phyloP scores from a whole-genome alignment of 2,797 vertebrate species.

The Etheostoma nigrum region DNA sequence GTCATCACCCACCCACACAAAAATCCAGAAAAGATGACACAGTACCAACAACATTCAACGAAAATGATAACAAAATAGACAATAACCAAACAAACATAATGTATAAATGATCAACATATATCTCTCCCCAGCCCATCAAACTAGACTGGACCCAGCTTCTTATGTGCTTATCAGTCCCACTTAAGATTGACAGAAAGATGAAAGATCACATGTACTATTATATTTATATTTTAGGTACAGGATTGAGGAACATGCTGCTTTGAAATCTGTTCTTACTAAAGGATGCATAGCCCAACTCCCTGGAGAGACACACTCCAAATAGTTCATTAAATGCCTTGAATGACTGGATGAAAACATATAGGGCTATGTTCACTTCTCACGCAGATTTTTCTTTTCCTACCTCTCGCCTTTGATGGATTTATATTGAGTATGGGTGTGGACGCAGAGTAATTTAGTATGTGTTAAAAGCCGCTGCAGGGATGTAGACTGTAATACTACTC shows the following conservation, averaged over 20 bases:
- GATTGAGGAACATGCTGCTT: conserved; percentile 54
- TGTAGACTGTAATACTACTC: conserved; percentile 66
- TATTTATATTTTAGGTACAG: conserved; percentile 36
- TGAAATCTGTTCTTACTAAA: conserved; percentile 36
- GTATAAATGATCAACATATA: no score
- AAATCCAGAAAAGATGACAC: no score
- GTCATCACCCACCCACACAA: no score
- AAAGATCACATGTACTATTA: conserved; percentile 57
- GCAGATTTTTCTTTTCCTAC: conserved; percentile 36
- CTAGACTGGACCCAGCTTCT: no score
- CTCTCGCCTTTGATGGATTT: conserved; percentile 73
- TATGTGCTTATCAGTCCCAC: no score
- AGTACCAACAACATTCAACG: no score
- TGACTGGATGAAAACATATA: conserved; percentile 66
- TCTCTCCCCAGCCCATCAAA: no score
- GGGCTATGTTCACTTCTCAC: conserved; percentile 43
- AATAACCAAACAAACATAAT: no score
- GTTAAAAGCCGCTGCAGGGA: conserved; percentile 75
- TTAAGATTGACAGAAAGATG: conserved; percentile 18
- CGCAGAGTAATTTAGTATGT: conserved; percentile 73
- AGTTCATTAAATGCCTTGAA: conserved; percentile 61
- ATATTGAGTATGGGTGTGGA: conserved; percentile 67
- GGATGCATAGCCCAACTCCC: conserved; percentile 40
- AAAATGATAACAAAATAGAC: no score
- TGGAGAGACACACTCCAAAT: conserved; percentile 39